Percentiles rank a stretch among this genome's conserved stretches.
Evolutionary conservation across 2,797 vertebrate species (phyloP).

Genomic region (Enteromius radiatus): DNA sequence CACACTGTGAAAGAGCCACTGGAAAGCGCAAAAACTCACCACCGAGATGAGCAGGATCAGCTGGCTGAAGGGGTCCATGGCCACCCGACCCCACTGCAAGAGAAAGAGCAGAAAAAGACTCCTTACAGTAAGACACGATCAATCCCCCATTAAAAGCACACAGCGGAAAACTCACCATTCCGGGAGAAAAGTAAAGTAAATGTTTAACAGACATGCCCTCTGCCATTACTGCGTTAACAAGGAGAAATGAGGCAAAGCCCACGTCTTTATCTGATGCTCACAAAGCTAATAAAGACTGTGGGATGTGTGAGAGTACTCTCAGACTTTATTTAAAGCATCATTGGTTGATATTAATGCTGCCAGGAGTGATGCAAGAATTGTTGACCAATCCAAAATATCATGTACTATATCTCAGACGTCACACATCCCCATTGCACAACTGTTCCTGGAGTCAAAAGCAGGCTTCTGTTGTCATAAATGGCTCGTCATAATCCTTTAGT

Average conservation of each 20-base stretch:
- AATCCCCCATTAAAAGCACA: not conserved
- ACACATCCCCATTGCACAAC: not conserved
- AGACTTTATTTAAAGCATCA: constrained; percentile 44
- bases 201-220: constrained; percentile 59
- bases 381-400: not conserved
- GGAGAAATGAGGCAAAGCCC: constrained; percentile 1
- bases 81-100: constrained; percentile 76
- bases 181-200: constrained; percentile 38
- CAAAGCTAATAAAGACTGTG: not conserved
- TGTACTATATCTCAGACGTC: not conserved
- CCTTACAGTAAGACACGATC: not conserved
- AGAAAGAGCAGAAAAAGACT: constrained; percentile 24
- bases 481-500: not conserved
- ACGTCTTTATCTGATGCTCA: not conserved
- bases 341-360: constrained; percentile 12
- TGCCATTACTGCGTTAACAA: constrained; percentile 30
- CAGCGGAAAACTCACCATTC: constrained; percentile 16
- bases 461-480: not conserved
- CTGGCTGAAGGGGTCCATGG: constrained; percentile 88
- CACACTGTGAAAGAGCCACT: constrained; percentile 90
- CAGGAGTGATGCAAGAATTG: constrained; percentile 29
- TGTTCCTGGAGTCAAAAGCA: not conserved
- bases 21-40: constrained; percentile 90
- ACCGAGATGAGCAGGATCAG: constrained; percentile 80
- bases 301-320: not conserved